A percentile compares a stretch with the other conserved stretches of the same genome.
phyloP scores from a whole-genome alignment of 2,888 invertebrate genomes.

The Hemithea aestivaria region DNA sequence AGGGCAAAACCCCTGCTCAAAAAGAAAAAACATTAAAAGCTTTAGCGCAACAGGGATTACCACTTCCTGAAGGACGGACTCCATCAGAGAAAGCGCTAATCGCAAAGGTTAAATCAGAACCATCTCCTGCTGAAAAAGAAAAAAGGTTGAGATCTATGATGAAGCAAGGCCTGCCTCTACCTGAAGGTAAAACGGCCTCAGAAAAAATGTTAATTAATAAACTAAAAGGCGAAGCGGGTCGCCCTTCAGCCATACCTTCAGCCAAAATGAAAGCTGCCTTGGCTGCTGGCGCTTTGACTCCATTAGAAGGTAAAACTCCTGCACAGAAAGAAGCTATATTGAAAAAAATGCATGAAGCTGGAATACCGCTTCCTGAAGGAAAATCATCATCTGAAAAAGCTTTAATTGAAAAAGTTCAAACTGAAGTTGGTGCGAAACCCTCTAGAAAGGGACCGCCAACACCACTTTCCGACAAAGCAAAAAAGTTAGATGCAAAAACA shows the following conservation, averaged over 20 bases:
- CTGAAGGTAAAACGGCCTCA: slow-evolving; percentile 33
- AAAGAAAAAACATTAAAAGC: slow-evolving; percentile 31
- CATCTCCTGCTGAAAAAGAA: slow-evolving; percentile 32
- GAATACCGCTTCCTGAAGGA: slow-evolving; percentile 35
- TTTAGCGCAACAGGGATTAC: slow-evolving; percentile 25
- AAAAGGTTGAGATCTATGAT: slow-evolving; percentile 33
- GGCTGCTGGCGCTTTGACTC: slow-evolving; percentile 34
- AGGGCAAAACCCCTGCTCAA: slow-evolving; percentile 28
- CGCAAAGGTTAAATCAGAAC: slow-evolving; percentile 26
- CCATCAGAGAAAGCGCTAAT: slow-evolving; percentile 31
- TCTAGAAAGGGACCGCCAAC: slow-evolving; percentile 21
- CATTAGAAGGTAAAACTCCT: slow-evolving; percentile 37
- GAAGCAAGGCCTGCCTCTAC: slow-evolving; percentile 30
- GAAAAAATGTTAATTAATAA: slow-evolving; percentile 33
- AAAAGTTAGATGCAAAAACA: slow-evolving; percentile 18
- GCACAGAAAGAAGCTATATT: slow-evolving; percentile 32
- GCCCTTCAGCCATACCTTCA: slow-evolving; percentile 17
- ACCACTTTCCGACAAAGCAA: slow-evolving; percentile 21
- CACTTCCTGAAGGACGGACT: slow-evolving; percentile 33
- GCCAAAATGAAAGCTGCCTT: slow-evolving; percentile 33
- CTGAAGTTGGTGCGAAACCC: not conserved
- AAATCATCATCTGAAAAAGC: slow-evolving; percentile 27
- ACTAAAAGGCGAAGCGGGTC: slow-evolving; percentile 28
- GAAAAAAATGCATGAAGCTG: slow-evolving; percentile 27
- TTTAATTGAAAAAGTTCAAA: slow-evolving; percentile 19